phyloP scores from a whole-genome alignment of 2,113 vertebrate species.

The Siniperca chuatsi region DNA sequence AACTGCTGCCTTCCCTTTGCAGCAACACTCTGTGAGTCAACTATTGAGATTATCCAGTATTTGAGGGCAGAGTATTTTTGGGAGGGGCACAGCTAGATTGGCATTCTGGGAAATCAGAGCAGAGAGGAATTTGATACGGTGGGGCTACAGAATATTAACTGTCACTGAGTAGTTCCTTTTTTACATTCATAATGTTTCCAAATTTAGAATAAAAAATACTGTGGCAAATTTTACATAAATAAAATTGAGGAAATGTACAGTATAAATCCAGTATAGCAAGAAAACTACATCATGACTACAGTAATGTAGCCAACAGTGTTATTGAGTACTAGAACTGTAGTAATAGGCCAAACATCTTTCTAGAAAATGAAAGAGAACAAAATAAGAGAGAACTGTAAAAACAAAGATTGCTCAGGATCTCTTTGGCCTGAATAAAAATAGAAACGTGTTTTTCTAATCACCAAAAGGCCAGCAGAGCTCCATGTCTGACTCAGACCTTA shows the following conservation, averaged over 20 bases:
- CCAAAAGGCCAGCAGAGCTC: constrained; percentile 53
- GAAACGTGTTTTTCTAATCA: constrained; percentile 5
- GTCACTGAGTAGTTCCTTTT: not conserved
- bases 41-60: constrained; percentile 11
- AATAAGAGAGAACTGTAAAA: not conserved
- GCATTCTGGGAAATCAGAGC: constrained; percentile 58
- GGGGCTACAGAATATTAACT: not conserved
- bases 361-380: not conserved
- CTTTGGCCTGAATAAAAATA: not conserved
- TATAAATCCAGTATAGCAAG: not conserved
- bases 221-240: not conserved
- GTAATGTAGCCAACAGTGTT: not conserved
- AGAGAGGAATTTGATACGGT: constrained; percentile 18
- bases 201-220: not conserved
- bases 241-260: not conserved
- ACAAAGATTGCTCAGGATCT: not conserved
- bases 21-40: not conserved
- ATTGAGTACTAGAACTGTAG: not conserved
- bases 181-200: not conserved
- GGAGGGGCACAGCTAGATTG: constrained; percentile 49
- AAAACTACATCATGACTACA: not conserved
- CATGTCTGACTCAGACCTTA: constrained; percentile 70
- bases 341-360: not conserved
- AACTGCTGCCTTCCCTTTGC: not conserved
- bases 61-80: constrained; percentile 44